Base-by-base conservation (phyloP, 2,797 vertebrate genomes). In the Cuculus canorus region DNA sequence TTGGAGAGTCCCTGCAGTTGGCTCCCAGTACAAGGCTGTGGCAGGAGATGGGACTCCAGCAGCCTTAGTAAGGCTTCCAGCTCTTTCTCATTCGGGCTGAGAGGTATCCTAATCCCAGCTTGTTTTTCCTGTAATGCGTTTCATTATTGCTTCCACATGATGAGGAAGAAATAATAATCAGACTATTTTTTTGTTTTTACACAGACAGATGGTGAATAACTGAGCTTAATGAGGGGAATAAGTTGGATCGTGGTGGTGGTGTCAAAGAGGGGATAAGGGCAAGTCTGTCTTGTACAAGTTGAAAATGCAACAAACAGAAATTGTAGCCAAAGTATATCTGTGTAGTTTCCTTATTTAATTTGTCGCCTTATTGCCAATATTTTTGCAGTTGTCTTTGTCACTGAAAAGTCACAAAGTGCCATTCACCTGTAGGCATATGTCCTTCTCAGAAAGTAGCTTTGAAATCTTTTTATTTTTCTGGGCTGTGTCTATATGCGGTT, bases 261-360 rank as follows among this genome's bases (percentile, higher is more conserved):
- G 92, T 96, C 91, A 96, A 88, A 91, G 64, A 91, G 77, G 59
- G 80, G 43, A 90, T 96, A 91, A 93, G 50, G 91, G 80, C 11
- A 79, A 85, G 93, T 59, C 87, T 96, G 93, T 82, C 88, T 95
- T 61, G 54, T 78, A 79, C 69, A 93, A 94, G n/a, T 56, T 77
- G 83, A 95, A 88, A 95, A 92, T 75, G 94, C 86, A 95, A 91
- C 95, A 92, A 95, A 96, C 73, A 75, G 35, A 82, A 73, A 61
- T 81, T 69, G 50, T 73, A 89, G 63, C 80, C 76, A 88, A 92
- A 94, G 30, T 90, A 64, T 90, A 79, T 68, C 66, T 69, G 41
- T 68, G 59, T 5, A 12, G 35, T 61, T 91, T 91, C 76, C 66
- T 84, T 69, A 32, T 69, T 92, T 90, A 59, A 47, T 75, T 88